phyloP scores from a whole-genome alignment of 2,113 vertebrate genomes.

The Emydura subglobosa region DNA sequence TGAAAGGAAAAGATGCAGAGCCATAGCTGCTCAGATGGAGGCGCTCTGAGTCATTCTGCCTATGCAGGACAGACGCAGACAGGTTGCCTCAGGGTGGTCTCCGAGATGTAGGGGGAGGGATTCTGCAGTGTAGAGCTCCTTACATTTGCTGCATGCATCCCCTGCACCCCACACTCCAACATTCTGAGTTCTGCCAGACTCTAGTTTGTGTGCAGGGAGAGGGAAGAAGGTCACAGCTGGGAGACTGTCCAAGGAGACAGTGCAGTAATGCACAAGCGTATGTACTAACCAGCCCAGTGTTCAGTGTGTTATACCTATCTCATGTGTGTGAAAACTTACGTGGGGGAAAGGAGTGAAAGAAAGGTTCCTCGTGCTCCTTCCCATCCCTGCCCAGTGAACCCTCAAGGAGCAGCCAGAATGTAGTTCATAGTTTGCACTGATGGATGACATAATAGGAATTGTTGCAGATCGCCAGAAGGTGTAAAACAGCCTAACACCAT shows the following conservation, averaged over 20 bases:
- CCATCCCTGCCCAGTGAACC: background rate
- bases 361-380: background rate
- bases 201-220: background rate
- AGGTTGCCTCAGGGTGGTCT: background rate
- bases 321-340: background rate
- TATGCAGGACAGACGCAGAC: background rate
- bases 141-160: background rate
- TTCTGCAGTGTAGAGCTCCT: background rate
- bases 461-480: background rate
- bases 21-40: background rate
- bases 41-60: background rate
- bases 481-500: background rate
- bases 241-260: no score
- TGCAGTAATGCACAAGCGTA: no score
- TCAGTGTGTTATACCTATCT: background rate
- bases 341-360: background rate
- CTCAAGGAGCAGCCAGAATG: background rate
- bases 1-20: background rate
- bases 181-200: rapidly evolving
- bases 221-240: background rate
- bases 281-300: background rate
- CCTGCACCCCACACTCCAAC: background rate
- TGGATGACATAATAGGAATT: background rate
- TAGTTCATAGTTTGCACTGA: background rate
- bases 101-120: background rate